Percentiles rank a stretch among this genome's conserved stretches.
phyloP scores from a whole-genome alignment of 2,113 vertebrate species.

The Euleptes europaea region DNA sequence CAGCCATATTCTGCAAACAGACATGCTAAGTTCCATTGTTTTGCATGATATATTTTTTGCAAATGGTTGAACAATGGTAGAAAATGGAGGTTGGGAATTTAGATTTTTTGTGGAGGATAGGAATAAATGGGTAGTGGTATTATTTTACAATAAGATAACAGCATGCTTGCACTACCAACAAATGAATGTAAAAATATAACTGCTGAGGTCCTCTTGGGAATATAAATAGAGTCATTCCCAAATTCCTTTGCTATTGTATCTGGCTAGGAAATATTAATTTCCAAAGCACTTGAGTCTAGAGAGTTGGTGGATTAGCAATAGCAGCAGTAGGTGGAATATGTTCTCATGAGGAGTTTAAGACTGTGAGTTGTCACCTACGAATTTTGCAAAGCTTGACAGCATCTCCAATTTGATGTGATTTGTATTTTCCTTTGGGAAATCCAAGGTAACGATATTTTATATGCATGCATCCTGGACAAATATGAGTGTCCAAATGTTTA shows the following conservation, averaged over 20 bases:
- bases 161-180: neutral
- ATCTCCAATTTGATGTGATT: neutral
- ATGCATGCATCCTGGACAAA: neutral
- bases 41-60: neutral
- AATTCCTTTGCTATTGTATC: neutral
- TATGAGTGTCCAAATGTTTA: neutral
- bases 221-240: neutral
- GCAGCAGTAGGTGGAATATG: neutral
- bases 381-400: neutral
- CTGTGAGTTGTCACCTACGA: neutral
- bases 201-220: neutral
- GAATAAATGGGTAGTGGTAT: neutral
- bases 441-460: neutral
- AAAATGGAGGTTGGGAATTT: neutral
- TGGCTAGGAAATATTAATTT: neutral
- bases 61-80: neutral
- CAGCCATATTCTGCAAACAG: neutral
- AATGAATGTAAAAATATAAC: neutral
- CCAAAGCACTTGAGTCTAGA: neutral
- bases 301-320: neutral
- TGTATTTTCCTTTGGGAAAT: neutral
- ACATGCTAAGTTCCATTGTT: neutral
- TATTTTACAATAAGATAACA: neutral
- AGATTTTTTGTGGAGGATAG: neutral
- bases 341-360: neutral